A percentile compares a stretch with the other conserved stretches of the same genome.
Conservation (phyloP, 1,140 invertebrate genomes). For the Bombus terrestris region DNA sequence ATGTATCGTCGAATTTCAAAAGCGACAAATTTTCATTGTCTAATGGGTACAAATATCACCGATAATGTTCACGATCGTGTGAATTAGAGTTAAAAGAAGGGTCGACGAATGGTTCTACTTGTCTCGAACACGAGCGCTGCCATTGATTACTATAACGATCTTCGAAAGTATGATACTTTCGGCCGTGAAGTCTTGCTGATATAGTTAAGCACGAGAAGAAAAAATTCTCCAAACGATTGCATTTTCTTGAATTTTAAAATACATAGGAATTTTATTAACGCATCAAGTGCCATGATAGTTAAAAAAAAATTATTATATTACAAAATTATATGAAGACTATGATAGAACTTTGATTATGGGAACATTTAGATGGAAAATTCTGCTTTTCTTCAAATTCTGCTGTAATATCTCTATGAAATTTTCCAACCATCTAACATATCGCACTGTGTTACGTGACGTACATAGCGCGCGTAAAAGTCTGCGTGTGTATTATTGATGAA, state of each 20-base stretch:
- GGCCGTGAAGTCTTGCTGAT: background rate
- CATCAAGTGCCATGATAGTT: background rate
- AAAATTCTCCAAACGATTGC: background rate
- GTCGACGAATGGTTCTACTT: background rate
- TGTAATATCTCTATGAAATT: no score
- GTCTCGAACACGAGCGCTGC: constrained; percentile 16
- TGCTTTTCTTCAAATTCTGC: no score
- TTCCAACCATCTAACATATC: no score
- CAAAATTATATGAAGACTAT: background rate
- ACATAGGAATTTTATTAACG: background rate
- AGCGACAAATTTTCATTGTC: background rate
- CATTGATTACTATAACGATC: background rate
- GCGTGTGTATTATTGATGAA: background rate
- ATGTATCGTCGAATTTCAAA: background rate
- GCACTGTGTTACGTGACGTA: no score
- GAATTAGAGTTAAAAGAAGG: constrained; percentile 10
- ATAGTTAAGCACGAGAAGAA: no score
- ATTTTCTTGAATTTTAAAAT: background rate
- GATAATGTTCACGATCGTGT: background rate
- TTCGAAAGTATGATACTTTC: background rate
- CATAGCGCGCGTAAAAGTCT: no score
- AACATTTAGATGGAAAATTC: no score
- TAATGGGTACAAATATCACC: constrained; percentile 31
- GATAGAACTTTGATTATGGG: no score
- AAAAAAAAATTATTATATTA: background rate